Base-by-base conservation (phyloP, 2,888 invertebrate genomes). In the Fragum whitleyi region DNA sequence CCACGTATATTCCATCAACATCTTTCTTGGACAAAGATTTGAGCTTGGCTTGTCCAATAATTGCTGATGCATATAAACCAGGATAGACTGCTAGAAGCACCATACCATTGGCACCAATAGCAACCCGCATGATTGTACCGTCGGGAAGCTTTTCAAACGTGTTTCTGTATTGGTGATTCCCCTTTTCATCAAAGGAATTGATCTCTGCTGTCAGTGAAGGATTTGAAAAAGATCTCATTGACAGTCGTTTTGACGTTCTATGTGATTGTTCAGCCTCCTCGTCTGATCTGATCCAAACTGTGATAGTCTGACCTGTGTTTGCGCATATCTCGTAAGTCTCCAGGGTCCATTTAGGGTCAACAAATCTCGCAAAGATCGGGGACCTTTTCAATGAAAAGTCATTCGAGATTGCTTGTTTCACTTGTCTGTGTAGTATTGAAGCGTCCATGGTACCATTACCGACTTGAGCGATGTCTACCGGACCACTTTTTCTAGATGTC, bases 261-360 rank as follows among this genome's bases (percentile, higher is more conserved):
- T 77, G 62, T 19, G 70, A 53, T 32, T 74, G 74, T 71, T 85
- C 85, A 11, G 69, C 62, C 7, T 85, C 85, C 59, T 85, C 85
- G 67, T 85, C 79, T 2, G 26, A 53, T 65, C 62, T 77, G 32
- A 85, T 39, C 85, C 85, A 85, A n/a, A 77, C 79, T 14, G 85
- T 85, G 7, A 85, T 77, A 14, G 81, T 85, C 68, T 85, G 85
- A 11, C 85, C 85, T 1, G 79, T 79, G 0, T 65, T 9, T 26
- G 79, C 74, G 55, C 77, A 72, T 1, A 77, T 85, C 53, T 85
- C 82, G 76, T 79, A 85, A 2, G 85, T 80, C 59, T 85, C 85
- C n/a, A 85, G 62, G 47, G 69, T 85, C 85, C 85, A 85, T 36
- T 85, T 85, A 3, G 85, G 81, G 51, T 85, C 81, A 29, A 85